Base-by-base conservation (phyloP, 1,140 invertebrate species). In the Chlorops oryzae region DNA sequence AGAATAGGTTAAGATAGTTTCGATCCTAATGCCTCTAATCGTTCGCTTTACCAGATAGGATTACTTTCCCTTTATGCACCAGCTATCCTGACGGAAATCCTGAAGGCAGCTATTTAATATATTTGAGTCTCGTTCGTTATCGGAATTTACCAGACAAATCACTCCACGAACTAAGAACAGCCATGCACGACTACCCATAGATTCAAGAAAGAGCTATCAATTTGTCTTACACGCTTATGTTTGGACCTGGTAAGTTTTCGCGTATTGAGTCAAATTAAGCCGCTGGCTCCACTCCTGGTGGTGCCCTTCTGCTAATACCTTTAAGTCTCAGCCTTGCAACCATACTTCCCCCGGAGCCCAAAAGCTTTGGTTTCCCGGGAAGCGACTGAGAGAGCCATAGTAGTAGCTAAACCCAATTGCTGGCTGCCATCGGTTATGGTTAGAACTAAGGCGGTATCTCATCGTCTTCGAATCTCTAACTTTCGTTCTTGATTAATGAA, bases 261-360 rank as follows among this genome's bases (percentile, higher is more conserved):
- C 76, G 75, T 78, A 76, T 79, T 80, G 85, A 90, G 86, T 90
- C 86, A 89, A 90, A 89, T 90, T 71, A 56, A 67, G 85, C 86
- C 83, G 82, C 86, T 88, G 84, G 84, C 85, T 87, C 84, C 83
- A 87, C 84, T 88, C 83, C 86, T 88, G 84, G 85, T 88, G 85
- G 86, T 88, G 81, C 81, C 80, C 81, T 84, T 84, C 83, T 82
- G 81, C 85, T 82, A 86, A 89, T 89, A 89, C 81, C 87, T 88
- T 88, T 87, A 87, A 87, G 85, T 89, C 90, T 88, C 86, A 89
- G 85, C 84, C 84, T 90, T 90, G 86, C 84, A 84, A 88, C 84
- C 86, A 88, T 87, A 87, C 84, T 87, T 79, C 86, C 84, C 83
- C 85, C 81, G 80, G 83, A 88, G 83, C 83, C 84, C 81, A 84